These are phyloP conservation scores for Hemistola chrysoprasaria DNA, from an alignment of 2,888 invertebrate species.

Conservation along the genomic window DNA sequence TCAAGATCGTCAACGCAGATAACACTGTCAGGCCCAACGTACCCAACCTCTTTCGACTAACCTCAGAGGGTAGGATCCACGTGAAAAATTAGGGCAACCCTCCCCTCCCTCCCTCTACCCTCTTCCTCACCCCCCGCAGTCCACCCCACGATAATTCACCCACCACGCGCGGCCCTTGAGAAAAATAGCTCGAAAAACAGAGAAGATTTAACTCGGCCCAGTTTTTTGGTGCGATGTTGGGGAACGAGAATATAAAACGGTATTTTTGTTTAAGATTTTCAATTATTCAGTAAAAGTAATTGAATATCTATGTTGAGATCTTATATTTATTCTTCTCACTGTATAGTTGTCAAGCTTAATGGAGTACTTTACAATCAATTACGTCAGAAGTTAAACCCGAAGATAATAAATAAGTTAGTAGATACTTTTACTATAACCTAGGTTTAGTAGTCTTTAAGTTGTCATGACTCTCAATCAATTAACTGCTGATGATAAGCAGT, in stretches of 20 bases:
- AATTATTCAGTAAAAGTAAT: too few relatives aligned
- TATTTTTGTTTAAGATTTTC: slow-evolving; percentile 2
- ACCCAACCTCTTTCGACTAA: slow-evolving; percentile 61
- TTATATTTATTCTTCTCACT: too few relatives aligned
- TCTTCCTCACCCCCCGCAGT: slow-evolving; percentile 14
- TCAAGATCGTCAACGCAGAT: slow-evolving; percentile 32
- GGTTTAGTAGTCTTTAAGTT: too few relatives aligned
- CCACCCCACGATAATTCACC: slow-evolving; percentile 54
- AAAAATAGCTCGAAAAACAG: slow-evolving; percentile 79
- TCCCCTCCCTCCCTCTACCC: slow-evolving; percentile 37
- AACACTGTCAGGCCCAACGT: slow-evolving; percentile 27
- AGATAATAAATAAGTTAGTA: too few relatives aligned
- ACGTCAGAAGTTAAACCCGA: too few relatives aligned
- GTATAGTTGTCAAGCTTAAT: too few relatives aligned
- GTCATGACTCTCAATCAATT: too few relatives aligned
- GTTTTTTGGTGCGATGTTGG: slow-evolving; percentile 40
- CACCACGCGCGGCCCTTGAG: slow-evolving; percentile 71
- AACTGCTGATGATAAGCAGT: too few relatives aligned
- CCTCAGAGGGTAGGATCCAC: slow-evolving; percentile 47
- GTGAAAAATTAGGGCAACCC: slow-evolving; percentile 75
- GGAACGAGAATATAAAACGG: slow-evolving; percentile 33
- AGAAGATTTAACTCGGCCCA: slow-evolving; percentile 69
- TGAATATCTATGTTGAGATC: too few relatives aligned
- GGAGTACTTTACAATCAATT: too few relatives aligned
- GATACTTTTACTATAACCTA: too few relatives aligned